Evolutionary conservation across 2,888 invertebrate genomes (phyloP).

Genomic region (Rhingia rostrata): DNA sequence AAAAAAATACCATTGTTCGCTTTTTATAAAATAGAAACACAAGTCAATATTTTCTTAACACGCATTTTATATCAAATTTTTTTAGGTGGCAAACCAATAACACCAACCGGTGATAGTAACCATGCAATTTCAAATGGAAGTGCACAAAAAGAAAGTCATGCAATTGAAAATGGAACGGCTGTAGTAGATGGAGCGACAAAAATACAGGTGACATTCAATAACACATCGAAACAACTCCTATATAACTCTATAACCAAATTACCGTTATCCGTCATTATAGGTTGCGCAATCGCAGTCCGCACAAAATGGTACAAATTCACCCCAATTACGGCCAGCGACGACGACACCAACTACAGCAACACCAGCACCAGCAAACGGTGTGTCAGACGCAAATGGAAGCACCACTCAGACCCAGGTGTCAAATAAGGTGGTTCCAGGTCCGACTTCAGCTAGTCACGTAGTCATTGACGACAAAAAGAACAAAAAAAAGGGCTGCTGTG

Average conservation of each 20-base stretch:
- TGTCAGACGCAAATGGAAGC: slow-evolving; percentile 79
- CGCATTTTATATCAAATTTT: slow-evolving; percentile 1
- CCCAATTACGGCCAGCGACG: slow-evolving; percentile 78
- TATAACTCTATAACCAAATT: not conserved
- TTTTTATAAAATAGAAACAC: too few species aligned
- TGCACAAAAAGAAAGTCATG: slow-evolving; percentile 77
- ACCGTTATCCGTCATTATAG: slow-evolving; percentile 75
- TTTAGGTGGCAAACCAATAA: slow-evolving; percentile 83
- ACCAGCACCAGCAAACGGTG: slow-evolving; percentile 79
- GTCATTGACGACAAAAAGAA: slow-evolving; percentile 93
- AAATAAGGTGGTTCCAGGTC: slow-evolving; percentile 88
- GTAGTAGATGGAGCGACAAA: slow-evolving; percentile 82
- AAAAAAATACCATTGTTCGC: too few species aligned
- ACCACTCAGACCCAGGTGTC: slow-evolving; percentile 83
- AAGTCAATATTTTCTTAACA: too few species aligned
- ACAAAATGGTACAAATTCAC: slow-evolving; percentile 83
- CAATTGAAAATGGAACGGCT: slow-evolving; percentile 81
- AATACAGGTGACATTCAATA: slow-evolving; percentile 80
- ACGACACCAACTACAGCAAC: slow-evolving; percentile 75
- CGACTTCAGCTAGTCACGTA: slow-evolving; percentile 94
- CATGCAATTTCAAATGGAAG: slow-evolving; percentile 77
- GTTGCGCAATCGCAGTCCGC: slow-evolving; percentile 82
- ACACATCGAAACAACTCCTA: slow-evolving; percentile 20
- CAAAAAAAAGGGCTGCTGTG: slow-evolving; percentile 97
- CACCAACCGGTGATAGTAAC: slow-evolving; percentile 81